These are phyloP conservation scores for Pogoniulus pusillus DNA, from an alignment of 2,797 vertebrate species.

Conservation along the genomic window DNA sequence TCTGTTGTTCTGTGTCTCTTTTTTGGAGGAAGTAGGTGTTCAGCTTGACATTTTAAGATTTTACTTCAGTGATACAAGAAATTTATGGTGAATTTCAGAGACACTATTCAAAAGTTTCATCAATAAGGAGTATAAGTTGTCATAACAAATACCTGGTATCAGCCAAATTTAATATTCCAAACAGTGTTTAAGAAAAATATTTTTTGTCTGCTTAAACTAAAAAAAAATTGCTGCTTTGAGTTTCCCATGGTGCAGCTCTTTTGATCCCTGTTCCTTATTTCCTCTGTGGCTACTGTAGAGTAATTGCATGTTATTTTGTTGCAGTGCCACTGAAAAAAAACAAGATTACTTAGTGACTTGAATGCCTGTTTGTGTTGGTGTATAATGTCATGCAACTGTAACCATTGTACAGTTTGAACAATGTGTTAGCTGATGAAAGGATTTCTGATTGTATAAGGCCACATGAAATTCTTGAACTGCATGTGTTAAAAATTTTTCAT, in stretches of 20 bases:
- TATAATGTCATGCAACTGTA: neutral
- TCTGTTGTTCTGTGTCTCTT: neutral
- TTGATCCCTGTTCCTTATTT: neutral
- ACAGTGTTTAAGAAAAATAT: neutral
- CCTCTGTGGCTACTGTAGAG: neutral
- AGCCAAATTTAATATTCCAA: neutral
- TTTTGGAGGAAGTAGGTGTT: neutral
- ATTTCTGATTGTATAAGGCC: neutral
- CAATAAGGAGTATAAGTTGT: neutral
- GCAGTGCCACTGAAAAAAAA: neutral
- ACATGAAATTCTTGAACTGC: neutral
- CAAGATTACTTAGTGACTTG: neutral
- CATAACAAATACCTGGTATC: neutral
- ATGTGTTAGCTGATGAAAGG: neutral
- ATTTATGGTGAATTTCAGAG: neutral
- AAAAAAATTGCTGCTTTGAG: neutral
- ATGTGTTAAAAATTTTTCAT: neutral
- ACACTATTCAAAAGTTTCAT: neutral
- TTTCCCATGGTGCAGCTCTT: neutral
- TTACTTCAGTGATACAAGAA: neutral
- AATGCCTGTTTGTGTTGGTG: neutral
- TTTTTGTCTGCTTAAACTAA: neutral
- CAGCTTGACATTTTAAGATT: neutral
- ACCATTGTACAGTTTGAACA: neutral
- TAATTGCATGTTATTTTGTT: constrained; percentile 1